A percentile compares a stretch with the other conserved stretches of the same genome.
These are phyloP conservation scores for Pyrocoelia pectoralis DNA, from an alignment of 2,888 invertebrate genomes.

Conservation along the genomic window DNA sequence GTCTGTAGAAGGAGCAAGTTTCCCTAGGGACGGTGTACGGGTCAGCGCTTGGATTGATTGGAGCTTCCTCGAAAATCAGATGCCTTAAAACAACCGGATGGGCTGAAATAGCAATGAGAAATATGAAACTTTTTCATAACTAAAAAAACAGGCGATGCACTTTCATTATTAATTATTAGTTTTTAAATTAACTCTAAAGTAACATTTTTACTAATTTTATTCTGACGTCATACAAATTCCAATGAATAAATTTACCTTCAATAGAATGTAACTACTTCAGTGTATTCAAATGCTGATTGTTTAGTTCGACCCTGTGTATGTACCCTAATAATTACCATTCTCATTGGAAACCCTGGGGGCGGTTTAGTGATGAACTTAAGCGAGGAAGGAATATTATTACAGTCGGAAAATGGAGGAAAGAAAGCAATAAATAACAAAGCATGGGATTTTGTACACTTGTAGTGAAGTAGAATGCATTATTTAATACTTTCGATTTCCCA, in stretches of 20 bases:
- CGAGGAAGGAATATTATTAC: constrained; percentile 57
- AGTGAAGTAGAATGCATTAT: constrained; percentile 32
- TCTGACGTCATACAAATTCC: no score
- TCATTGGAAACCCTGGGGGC: constrained; percentile 48
- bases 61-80: constrained; percentile 44
- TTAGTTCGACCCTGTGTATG: constrained; percentile 32
- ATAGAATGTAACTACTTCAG: constrained; percentile 20
- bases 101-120: constrained; percentile 26
- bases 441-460: constrained; percentile 44
- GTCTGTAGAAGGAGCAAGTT: constrained; percentile 30
- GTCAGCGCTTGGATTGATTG: constrained; percentile 49
- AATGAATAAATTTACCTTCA: constrained; percentile 20
- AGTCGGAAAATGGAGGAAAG: constrained; percentile 57
- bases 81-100: constrained; percentile 38
- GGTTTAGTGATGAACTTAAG: constrained; percentile 55
- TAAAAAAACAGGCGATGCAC: no score
- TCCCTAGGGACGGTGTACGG: constrained; percentile 45
- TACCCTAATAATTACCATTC: constrained; percentile 41
- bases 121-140: no score
- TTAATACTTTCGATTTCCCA: constrained; percentile 18
- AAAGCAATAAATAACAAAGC: constrained; percentile 55
- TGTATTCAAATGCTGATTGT: constrained; percentile 27
- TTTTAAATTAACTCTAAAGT: constrained; percentile 10
- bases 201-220: no score
- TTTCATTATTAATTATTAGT: constrained; percentile 2